Evolutionary conservation across 2,113 vertebrate genomes (phyloP), one percentile per base, ranked within the genome.

Genomic region (Arothron firmamentum): DNA sequence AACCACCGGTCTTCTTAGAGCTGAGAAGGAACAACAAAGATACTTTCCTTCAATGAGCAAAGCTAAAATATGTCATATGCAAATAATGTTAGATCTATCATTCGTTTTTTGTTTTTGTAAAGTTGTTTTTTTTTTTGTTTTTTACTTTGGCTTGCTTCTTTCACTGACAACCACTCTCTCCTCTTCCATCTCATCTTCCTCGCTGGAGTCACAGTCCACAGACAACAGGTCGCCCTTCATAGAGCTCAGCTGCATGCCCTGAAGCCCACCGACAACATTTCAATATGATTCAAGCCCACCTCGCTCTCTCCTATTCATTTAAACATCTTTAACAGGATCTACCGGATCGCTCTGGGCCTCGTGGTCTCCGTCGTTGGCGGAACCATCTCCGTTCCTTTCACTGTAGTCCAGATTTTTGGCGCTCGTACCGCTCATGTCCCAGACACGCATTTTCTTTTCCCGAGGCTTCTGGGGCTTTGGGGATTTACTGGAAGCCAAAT

Each of bases 401-500:
- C 96, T 99, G 74, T 96, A 97, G 85, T 99, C 97, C n/a, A 98
- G 89, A 2, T 91, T 84, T 90, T 94, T 93, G 78, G 89, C 77
- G 72, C 87, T 92, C 61, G 50, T 88, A n/a, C 93, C 93, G 49
- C 90, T 88, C 57, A 90, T 89, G n/a, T 85, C 89, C 97, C 96
- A 98, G 31, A 95, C 91, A 2, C 95, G 92, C 52, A 88, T 95
- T 52, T 89, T 91, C 84, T 96, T 98, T 74, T 90, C 93, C 62
- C 90, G 94, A 21, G 90, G 92, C 54, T 93, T 88, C 31, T 93
- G 93, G 0, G 93, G 94, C 81, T 96, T 98, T 0, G 89, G 90
- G 54, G 97, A 96, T 76, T 93, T 99, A 67, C 88, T 92, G 66
- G 47, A 52, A 77, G 2, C 13, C 41, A 2, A 3, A 67, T 6